Conservation (phyloP, 2,113 vertebrate species). For the Microtus ochrogaster region DNA sequence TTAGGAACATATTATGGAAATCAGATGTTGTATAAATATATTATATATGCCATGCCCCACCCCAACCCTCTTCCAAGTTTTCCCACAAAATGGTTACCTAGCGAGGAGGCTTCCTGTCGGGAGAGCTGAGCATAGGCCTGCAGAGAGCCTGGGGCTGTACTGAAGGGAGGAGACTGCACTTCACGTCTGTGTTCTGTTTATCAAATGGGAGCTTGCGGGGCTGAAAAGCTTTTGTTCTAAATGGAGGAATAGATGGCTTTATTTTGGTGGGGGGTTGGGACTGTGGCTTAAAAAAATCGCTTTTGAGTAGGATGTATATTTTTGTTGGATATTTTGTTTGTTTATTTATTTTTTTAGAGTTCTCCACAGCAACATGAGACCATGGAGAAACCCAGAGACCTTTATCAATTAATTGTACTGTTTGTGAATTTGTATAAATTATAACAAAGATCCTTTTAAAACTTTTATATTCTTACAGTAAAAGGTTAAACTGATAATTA, state of each 20-base stretch:
- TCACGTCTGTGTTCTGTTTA: slow-evolving; percentile 85
- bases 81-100: slow-evolving; percentile 82
- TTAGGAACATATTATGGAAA: background rate
- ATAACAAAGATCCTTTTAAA: slow-evolving; percentile 96
- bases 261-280: slow-evolving; percentile 78
- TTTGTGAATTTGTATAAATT: slow-evolving; percentile 99
- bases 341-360: slow-evolving; percentile 78
- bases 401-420: slow-evolving; percentile 96
- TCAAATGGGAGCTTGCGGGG: slow-evolving; percentile 85
- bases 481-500: slow-evolving; percentile 99
- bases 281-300: slow-evolving; percentile 75
- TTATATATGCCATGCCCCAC: slow-evolving; percentile 84
- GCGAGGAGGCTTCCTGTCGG: slow-evolving; percentile 83
- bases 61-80: slow-evolving; percentile 76
- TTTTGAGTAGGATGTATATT: slow-evolving; percentile 79
- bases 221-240: slow-evolving; percentile 81
- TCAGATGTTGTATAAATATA: background rate
- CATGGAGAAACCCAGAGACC: slow-evolving; percentile 88
- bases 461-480: slow-evolving; percentile 99
- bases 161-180: slow-evolving; percentile 84
- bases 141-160: slow-evolving; percentile 74
- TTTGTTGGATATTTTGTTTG: slow-evolving; percentile 79
- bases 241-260: slow-evolving; percentile 81
- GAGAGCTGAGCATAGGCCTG: slow-evolving; percentile 80
- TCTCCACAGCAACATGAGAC: slow-evolving; percentile 86